Percentiles rank a stretch among this genome's conserved stretches.
Conservation (phyloP, 2,113 vertebrate species). For the Saccopteryx leptura region DNA sequence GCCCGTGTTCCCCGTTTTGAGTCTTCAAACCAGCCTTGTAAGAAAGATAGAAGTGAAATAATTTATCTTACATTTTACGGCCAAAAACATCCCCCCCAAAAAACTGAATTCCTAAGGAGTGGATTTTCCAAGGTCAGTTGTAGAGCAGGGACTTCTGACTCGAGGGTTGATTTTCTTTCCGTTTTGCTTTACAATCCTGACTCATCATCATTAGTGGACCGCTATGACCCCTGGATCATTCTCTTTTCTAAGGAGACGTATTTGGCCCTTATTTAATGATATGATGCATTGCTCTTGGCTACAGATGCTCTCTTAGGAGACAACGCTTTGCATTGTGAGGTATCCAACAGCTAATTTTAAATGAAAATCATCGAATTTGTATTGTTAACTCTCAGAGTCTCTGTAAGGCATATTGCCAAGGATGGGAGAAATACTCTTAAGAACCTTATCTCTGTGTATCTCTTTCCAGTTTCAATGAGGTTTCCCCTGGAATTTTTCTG, state of each 20-base stretch:
- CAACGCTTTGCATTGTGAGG: not conserved
- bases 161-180: not conserved
- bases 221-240: not conserved
- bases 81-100: too few relatives aligned
- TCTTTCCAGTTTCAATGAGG: not conserved
- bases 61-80: not conserved
- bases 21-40: not conserved
- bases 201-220: not conserved
- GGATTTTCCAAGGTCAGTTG: not conserved
- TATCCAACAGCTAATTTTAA: slow-evolving; percentile 4
- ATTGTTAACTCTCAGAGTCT: not conserved
- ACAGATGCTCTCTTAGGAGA: not conserved
- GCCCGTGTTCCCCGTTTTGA: not conserved
- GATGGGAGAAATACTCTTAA: not conserved
- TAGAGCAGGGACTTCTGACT: not conserved
- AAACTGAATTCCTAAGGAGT: not conserved
- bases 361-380: not conserved
- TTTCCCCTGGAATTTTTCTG: not conserved
- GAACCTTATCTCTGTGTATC: not conserved
- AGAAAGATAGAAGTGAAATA: not conserved
- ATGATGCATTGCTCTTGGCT: not conserved
- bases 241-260: not conserved
- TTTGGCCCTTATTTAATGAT: not conserved
- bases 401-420: not conserved
- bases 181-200: not conserved